Evolutionary conservation across 2,113 vertebrate species (phyloP), one percentile per base, ranked within the genome.

Genomic region (Lichenostomus cassidix): DNA sequence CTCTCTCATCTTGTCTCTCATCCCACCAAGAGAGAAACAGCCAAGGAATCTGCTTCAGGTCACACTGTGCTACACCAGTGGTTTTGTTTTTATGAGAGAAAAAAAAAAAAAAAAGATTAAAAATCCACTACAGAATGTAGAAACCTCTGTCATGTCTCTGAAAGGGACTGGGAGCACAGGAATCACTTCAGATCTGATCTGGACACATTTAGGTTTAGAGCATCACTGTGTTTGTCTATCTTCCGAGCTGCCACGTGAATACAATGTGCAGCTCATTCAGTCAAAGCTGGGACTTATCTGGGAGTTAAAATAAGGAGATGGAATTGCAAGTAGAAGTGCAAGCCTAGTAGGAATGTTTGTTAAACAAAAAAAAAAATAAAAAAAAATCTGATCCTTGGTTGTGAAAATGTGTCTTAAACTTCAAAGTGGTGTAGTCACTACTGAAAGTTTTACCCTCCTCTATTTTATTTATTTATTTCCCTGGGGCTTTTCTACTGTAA

Each of bases 151-250:
- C 17, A 28, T 0, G 1, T 64, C 71, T 87, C 58, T 39, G 65
- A 55, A 70, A 39, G 82, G 50, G 21, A 12, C 5, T 0, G 7
- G 59, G 49, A 1, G 1, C 1, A 3, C 41, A 27, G 15, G 23
- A 58, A 25, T 33, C 47, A 24, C 28, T 50, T 53, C 65, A 71
- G 44, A 25, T 35, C 44, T 12, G 41, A 41, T 49, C 37, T 65
- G 37, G 37, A 58, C 58, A 3, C 0, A 0, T 39, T 73, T 35
- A 49, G 37, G 11, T 56, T 62, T 25, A 35, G 33, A 58, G 16
- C 3, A 2, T 68, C 31, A 8, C 31, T 35, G 12, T n/a, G 35
- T 79, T 79, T n/a, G 65, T 49, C 50, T 3, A 1, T 50, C 56
- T 80, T 35, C 14, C 2, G 7, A 87, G 77, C 69, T 52, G 33